Base-by-base conservation (phyloP, 2,888 invertebrate species). In the Eustalomyia histrio region DNA sequence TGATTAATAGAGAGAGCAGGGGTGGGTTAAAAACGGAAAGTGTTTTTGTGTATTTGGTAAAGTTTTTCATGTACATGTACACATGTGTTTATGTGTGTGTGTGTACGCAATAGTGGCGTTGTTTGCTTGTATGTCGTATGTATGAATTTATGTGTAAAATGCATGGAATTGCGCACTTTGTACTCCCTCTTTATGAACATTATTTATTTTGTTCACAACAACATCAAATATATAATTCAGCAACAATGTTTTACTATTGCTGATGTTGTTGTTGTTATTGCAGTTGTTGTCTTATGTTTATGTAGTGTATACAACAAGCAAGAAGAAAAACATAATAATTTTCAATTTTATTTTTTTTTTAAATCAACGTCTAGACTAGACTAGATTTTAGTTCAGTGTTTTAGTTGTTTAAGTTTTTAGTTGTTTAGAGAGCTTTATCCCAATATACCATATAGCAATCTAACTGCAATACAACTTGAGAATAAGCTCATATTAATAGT, bases 131-230 rank as follows among this genome's bases (percentile, higher is more conserved):
- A 43, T 64, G 17, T 57, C 63, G 21, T 58, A 43, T 64, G 17
- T 39, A 57, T 55, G 69, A 60, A 65, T 71, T 65, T 47, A 17
- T 60, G 58, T 64, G 6, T 9, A 18, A 24, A 18, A 24, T 16
- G 39, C 33, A 67, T 57, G 55, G 71, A 68, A 60, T 68, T 81
- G 81, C 69, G 81, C 78, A 81, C 81, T 78, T 78, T 78, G 78
- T 61, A 78, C 78, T 81, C 67, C 43, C 57, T 50, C 68, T 50
- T 21, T 16, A 16, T 35, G 33, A 55, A 53, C 39, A 55, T 39
- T 29, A 29, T 29, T 29, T 29, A 7, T 35, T 8, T 35, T 35
- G 1, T 39, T n/a, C 12, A 52, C 14, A 9, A 68, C 21, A 67
- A 53, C 50, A 52, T 17, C 29, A 47, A 52, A 55, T 9, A 9